These are phyloP conservation scores for Melanotaenia trifasciata DNA, from an alignment of 2,797 vertebrate species.

Conservation along the genomic window DNA sequence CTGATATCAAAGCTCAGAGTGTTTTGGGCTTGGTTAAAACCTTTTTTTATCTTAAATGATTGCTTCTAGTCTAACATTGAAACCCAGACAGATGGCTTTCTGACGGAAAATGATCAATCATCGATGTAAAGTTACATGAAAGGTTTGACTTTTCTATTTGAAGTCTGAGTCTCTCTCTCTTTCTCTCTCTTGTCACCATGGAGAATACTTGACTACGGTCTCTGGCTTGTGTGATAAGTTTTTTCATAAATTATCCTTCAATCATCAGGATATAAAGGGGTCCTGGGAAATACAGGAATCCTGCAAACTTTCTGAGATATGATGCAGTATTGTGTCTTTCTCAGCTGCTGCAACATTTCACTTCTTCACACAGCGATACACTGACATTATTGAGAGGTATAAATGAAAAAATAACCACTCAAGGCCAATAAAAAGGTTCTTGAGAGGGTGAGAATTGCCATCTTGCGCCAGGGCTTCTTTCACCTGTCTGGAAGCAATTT, in stretches of 20 bases:
- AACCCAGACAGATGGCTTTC: constrained; percentile 15
- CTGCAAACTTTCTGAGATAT: constrained; percentile 50
- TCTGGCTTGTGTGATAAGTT: constrained; percentile 19
- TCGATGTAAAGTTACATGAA: background rate
- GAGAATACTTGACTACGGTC: background rate
- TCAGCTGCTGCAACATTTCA: constrained; percentile 29
- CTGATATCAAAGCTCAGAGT: constrained; percentile 14
- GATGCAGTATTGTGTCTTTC: constrained; percentile 42
- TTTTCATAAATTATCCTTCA: constrained; percentile 31
- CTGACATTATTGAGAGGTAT: constrained; percentile 62
- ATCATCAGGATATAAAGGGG: constrained; percentile 49
- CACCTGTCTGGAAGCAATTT: constrained; percentile 73
- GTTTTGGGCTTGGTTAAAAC: constrained; percentile 1
- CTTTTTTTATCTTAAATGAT: background rate
- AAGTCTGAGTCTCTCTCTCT: background rate
- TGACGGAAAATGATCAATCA: constrained; percentile 14
- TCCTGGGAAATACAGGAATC: constrained; percentile 61
- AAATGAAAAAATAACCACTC: constrained; percentile 61
- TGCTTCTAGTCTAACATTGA: background rate
- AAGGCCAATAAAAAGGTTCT: constrained; percentile 65
- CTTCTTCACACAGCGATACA: constrained; percentile 30
- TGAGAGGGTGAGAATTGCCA: constrained; percentile 41
- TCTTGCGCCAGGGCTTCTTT: constrained; percentile 58
- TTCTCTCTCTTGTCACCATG: constrained; percentile 11
- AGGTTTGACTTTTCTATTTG: constrained; percentile 31